phyloP scores from a whole-genome alignment of 2,113 vertebrate species.

The Acanthochromis polyacanthus region DNA sequence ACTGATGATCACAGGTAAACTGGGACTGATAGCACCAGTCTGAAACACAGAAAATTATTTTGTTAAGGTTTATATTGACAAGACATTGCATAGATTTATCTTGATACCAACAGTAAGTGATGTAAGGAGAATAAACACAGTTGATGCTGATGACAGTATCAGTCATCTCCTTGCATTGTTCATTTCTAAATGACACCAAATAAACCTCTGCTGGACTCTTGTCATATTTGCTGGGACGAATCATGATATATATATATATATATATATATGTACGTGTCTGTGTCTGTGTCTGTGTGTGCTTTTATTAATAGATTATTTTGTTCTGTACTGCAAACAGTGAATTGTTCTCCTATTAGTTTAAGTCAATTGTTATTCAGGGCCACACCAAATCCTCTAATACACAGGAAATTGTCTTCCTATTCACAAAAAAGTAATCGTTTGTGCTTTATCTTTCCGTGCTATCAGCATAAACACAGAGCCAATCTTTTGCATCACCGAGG shows the following conservation, averaged over 20 bases:
- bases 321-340: conserved; percentile 45
- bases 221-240: background rate
- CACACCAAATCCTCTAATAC: conserved; percentile 52
- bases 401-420: conserved; percentile 71
- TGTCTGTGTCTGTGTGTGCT: no score
- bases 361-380: conserved; percentile 53
- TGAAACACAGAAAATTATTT: conserved; percentile 53
- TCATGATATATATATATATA: background rate
- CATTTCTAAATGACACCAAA: conserved; percentile 11
- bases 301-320: conserved; percentile 39
- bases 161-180: background rate
- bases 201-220: background rate
- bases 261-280: conserved; percentile 37
- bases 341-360: conserved; percentile 66
- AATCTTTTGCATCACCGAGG: conserved; percentile 47
- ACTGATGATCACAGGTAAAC: conserved; percentile 72
- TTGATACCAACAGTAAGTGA: background rate
- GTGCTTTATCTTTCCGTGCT: conserved; percentile 63
- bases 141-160: background rate
- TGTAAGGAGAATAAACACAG: background rate
- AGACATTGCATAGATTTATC: background rate
- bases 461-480: conserved; percentile 63
- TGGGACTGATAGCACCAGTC: conserved; percentile 86
- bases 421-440: conserved; percentile 39
- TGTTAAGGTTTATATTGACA: background rate